Evolutionary conservation across 2,797 vertebrate species (phyloP), one percentile per base, ranked within the genome.

Genomic region (Melanotaenia parkinsoni): DNA sequence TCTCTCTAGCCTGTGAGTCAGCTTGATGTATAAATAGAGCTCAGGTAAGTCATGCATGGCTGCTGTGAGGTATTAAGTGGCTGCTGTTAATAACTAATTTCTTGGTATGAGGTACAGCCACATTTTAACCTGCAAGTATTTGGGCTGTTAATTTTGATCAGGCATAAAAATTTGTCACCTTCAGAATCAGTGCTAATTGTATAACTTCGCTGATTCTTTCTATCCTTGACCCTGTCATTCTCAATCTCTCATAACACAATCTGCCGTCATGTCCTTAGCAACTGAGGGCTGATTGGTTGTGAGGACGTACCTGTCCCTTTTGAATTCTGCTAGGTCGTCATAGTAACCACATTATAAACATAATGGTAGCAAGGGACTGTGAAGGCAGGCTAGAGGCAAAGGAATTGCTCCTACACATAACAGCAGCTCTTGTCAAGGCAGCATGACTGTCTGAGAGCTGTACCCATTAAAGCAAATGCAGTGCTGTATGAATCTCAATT

Each of bases 331-430:
- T 74, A 9, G 58, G 72, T 91, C 80, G 45, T 88, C 88, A 89
- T 88, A 81, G 89, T 77, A 92, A 92, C 91, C 83, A 70, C 76
- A 76, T 88, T 62, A 88, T 88, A 91, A 91, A 90, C 90, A 91
- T 63, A 58, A 82, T 76, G 76, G 38, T 64, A 45, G 67, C 67
- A 68, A 63, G 74, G 72, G 72, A 76, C 61, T 74, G 63, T 82
- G 65, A 83, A 79, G 80, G 74, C 77, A 80, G 81, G 67, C 69
- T 68, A 76, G 78, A 69, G 72, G 79, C 5, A 1, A 81, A 80
- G 76, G 74, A 88, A 81, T 89, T 77, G 75, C 77, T 85, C 68
- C 75, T 72, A 79, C 69, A 79, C 70, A 32, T 63, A 75, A 80
- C 67, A 58, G 50, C 71, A 76, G 60, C 68, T 70, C 61, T 60